Evolutionary conservation across 1,140 invertebrate species (phyloP).

Genomic region (Drosophila malerkotliana): DNA sequence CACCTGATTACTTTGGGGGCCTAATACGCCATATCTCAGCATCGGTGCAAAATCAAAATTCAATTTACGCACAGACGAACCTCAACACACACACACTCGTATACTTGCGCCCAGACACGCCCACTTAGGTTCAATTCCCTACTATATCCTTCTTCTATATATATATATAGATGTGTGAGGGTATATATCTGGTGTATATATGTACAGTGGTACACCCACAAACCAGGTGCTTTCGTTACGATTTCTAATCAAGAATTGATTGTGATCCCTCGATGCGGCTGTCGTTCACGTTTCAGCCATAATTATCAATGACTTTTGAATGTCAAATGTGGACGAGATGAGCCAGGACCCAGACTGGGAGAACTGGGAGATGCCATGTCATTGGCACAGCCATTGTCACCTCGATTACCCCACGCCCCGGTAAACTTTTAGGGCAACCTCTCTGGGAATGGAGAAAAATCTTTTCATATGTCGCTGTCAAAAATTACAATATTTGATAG

Average conservation of each 20-base stretch:
- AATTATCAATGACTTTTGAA: slow-evolving; percentile 83
- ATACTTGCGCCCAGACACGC: slow-evolving; percentile 26
- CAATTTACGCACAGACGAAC: slow-evolving; percentile 76
- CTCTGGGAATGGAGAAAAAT: slow-evolving; percentile 49
- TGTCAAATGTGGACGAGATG: slow-evolving; percentile 75
- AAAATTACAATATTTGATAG: slow-evolving; percentile 65
- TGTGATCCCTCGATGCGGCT: slow-evolving; percentile 81
- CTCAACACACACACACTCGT: slow-evolving; percentile 25
- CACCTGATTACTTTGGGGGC: slow-evolving; percentile 76
- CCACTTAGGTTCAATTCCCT: slow-evolving; percentile 34
- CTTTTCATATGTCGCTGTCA: slow-evolving; percentile 78
- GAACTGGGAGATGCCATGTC: slow-evolving; percentile 28
- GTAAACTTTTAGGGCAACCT: background rate
- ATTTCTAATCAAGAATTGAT: slow-evolving; percentile 83
- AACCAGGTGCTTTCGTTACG: slow-evolving; percentile 61
- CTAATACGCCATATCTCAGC: slow-evolving; percentile 82
- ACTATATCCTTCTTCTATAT: slow-evolving; percentile 9
- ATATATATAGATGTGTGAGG: background rate
- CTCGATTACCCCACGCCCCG: slow-evolving; percentile 6
- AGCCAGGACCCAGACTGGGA: background rate
- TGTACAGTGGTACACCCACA: slow-evolving; percentile 1
- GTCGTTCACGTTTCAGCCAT: slow-evolving; percentile 81
- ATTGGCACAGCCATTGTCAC: slow-evolving; percentile 68
- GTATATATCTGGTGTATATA: background rate
- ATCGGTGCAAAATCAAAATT: slow-evolving; percentile 82